Evolutionary conservation across 2,113 vertebrate species (phyloP).

Genomic region (Fulmarus glacialis): DNA sequence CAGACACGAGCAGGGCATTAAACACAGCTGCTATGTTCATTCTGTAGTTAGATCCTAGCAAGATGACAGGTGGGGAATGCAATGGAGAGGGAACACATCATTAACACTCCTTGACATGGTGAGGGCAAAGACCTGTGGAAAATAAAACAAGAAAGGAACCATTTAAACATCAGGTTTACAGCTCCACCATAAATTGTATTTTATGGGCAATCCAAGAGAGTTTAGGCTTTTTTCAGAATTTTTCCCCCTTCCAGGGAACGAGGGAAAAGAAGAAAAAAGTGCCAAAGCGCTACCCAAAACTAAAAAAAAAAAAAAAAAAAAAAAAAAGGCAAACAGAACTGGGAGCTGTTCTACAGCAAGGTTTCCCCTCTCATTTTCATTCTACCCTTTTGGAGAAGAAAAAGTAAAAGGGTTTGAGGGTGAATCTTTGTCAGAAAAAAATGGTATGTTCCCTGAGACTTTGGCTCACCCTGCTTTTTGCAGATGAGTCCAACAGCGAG

Average conservation of each 20-base stretch:
- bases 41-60: constrained; percentile 80
- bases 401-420: not conserved
- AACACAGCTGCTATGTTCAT: constrained; percentile 92
- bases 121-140: constrained; percentile 47
- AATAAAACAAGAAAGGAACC: not conserved
- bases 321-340: not conserved
- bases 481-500: not conserved
- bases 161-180: not conserved
- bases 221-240: not conserved
- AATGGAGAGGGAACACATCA: constrained; percentile 33
- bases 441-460: not conserved
- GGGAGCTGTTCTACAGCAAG: not conserved
- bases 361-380: not conserved
- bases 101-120: constrained; percentile 52
- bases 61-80: constrained; percentile 53
- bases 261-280: not conserved
- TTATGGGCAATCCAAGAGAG: not conserved
- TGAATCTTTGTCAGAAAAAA: not conserved
- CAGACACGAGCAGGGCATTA: constrained; percentile 91
- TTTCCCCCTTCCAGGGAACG: not conserved
- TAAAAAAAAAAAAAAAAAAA: not conserved
- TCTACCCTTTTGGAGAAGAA: not conserved
- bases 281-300: not conserved
- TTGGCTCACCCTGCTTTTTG: not conserved
- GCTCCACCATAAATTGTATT: not conserved